Evolutionary conservation across 2,888 invertebrate genomes (phyloP).

Genomic region (Tryphoninae sp.): DNA sequence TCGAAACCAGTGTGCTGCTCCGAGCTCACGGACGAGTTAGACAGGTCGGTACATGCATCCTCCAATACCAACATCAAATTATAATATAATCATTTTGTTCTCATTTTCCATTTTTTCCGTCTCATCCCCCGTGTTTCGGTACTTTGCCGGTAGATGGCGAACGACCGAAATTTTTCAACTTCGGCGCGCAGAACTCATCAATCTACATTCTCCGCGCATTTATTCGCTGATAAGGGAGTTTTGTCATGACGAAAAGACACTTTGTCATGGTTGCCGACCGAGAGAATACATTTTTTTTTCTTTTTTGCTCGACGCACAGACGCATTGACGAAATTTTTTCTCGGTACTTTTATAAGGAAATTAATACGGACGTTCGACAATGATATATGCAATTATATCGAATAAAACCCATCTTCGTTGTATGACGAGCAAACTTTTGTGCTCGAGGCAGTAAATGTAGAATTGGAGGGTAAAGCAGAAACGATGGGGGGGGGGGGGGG

Average conservation of each 20-base stretch:
- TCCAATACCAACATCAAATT: slow-evolving; percentile 8
- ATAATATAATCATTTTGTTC: not conserved
- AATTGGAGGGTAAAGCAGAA: not conserved
- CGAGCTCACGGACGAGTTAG: slow-evolving; percentile 20
- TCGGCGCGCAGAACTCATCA: not conserved
- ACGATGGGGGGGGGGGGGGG: not conserved
- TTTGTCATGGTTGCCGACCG: slow-evolving; percentile 4
- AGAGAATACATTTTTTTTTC: not conserved
- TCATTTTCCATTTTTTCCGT: not conserved
- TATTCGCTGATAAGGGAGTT: not conserved
- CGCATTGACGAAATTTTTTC: not conserved
- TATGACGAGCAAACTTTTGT: slow-evolving; percentile 11
- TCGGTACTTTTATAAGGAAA: not conserved
- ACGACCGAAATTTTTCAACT: not conserved
- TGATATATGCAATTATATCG: not conserved
- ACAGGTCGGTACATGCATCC: slow-evolving; percentile 19
- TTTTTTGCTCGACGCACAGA: not conserved
- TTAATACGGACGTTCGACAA: not conserved
- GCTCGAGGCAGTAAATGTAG: slow-evolving; percentile 1
- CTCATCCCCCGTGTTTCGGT: not conserved
- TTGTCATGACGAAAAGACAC: not conserved
- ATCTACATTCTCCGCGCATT: not conserved
- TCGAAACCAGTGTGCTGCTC: slow-evolving; percentile 24
- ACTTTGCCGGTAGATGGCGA: slow-evolving; percentile 47
- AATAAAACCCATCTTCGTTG: not conserved